Base-by-base conservation (phyloP, 2,797 vertebrate species). In the Emydoidea blandingii region DNA sequence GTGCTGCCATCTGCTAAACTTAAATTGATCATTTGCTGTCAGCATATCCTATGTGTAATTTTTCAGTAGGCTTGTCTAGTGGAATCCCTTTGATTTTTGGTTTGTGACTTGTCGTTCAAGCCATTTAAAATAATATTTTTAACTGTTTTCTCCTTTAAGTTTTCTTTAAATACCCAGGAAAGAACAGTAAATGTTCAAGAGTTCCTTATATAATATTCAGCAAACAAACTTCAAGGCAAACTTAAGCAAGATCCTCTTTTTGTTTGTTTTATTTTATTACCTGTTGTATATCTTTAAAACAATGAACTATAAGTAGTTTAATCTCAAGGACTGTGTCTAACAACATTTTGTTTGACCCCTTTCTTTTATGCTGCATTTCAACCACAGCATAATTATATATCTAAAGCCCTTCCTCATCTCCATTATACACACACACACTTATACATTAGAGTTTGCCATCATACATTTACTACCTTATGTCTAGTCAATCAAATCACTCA, bases 401-500 rank as follows among this genome's bases (percentile, higher is more conserved):
- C 90, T 94, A 90, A 78, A 83, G 86, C 89, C 89, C 96, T 97
- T 92, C 91, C 86, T 96, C 91, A 95, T n/a, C 86, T 81, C 81
- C 44, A 87, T 87, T 0, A 0, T 88, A 95, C 85, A 95, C 89
- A 95, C 94, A 94, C 79, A 93, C 7, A 5, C 50, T 41, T 41
- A 97, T 93, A 95, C 95, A 96, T 96, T 97, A 97, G 81, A 93
- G 92, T 95, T 97, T 93, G 59, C 74, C 82, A 86, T 94, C 92
- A 90, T 95, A 90, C 86, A 8, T 93, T 97, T 95, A 91, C 91
- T 97, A 89, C 53, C 90, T 80, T 92, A 89, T 95, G 93, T 96
- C 96, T 95, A 89, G 93, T 97, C 97, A 97, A 94, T 95, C 50
- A 96, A 95, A 96, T 95, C 96, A 94, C 83, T 96, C 93, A 97